Evolutionary conservation across 2,888 invertebrate species (phyloP), one percentile per base, ranked within the genome.

Genomic region (Hedya salicella): DNA sequence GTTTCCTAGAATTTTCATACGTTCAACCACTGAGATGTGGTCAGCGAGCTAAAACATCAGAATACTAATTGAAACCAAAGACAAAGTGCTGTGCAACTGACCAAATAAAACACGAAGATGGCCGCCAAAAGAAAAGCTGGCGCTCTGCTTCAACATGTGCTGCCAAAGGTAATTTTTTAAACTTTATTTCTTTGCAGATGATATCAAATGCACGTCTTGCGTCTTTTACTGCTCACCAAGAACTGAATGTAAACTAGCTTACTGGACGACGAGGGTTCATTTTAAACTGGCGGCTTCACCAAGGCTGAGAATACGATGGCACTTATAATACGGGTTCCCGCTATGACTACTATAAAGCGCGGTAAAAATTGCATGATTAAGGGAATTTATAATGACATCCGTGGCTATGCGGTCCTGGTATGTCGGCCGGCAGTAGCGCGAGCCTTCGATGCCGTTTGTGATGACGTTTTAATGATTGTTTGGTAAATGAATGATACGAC

Each of bases 101-200:
- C 81, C 76, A 81, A 80, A 77, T 76, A 78, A 78, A 82, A 81
- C 76, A 81, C 76, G 80, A 90, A 89, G 84, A 95, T 95, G 95
- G 95, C 95, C 75, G 95, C 95, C 75, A 95, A 95, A 91, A 94
- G 95, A 87, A 95, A 95, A 93, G 94, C 95, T 83, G 95, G 95
- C 77, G 95, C 95, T 78, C 93, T 95, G 81, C 95, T 95, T 78
- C 95, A 95, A 91, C 95, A 95, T 88, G 93, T 93, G 76, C 85
- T 93, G 79, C 92, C 93, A 83, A 93, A 93, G 93, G 93, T 93
- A 91, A 88, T 53, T 71, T 75, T 75, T 75, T 71, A 65, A 67
- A 48, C 25, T 79, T 75, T 80, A 78, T 78, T 78, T 79, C 78
- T 79, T 77, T 77, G 77, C 77, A 77, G 75, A 78, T 80, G 75